These are phyloP conservation scores for Erpobdella octoculata DNA, from an alignment of 2,888 invertebrate genomes.

Conservation along the genomic window DNA sequence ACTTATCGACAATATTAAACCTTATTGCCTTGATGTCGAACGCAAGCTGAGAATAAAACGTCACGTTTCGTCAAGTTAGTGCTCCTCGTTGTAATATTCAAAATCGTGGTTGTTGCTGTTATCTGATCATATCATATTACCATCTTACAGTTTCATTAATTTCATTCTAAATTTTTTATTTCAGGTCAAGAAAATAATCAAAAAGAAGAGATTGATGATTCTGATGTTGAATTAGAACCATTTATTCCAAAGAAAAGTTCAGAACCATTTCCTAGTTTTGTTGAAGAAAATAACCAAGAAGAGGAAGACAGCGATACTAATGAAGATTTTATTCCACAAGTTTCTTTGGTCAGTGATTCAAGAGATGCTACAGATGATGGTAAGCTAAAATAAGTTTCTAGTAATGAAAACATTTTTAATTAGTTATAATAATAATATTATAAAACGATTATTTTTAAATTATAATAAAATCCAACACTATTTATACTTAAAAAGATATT, in stretches of 20 bases:
- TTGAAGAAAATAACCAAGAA: neutral
- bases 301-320: neutral
- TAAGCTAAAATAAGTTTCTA: no score
- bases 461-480: no score
- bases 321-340: constrained; percentile 5
- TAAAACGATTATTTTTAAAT: no score
- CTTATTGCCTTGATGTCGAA: neutral
- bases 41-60: neutral
- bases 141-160: no score
- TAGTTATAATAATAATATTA: neutral
- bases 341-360: neutral
- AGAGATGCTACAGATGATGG: constrained; percentile 2
- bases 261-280: neutral
- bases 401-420: no score
- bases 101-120: no score
- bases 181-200: no score
- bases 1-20: neutral
- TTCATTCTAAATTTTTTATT: no score
- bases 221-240: neutral
- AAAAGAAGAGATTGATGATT: neutral
- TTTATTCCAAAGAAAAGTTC: neutral
- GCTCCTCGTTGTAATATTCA: no score
- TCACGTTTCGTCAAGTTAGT: neutral
- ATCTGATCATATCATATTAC: no score
- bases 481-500: no score